These are phyloP conservation scores for Sphaerodactylus townsendi DNA, from an alignment of 2,113 vertebrate species.

Conservation along the genomic window DNA sequence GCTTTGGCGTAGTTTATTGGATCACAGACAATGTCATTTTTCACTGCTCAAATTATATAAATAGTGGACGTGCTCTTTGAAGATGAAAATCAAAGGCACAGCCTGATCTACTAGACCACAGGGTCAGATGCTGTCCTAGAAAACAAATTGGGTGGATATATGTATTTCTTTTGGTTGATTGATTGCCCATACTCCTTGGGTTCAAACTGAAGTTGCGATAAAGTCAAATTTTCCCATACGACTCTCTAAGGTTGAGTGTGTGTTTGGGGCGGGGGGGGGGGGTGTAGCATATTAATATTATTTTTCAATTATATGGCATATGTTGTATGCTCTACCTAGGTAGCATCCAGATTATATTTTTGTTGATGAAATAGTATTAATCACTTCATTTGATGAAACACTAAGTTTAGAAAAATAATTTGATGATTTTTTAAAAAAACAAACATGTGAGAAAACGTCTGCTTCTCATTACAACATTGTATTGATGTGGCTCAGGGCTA, in stretches of 20 bases:
- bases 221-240: background rate
- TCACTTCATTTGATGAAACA: slow-evolving; percentile 36
- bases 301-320: too few relatives aligned
- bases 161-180: background rate
- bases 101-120: background rate
- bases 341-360: slow-evolving; percentile 25
- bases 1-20: background rate
- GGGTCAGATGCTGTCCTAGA: background rate
- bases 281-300: background rate
- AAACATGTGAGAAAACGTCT: slow-evolving; percentile 43
- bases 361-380: slow-evolving; percentile 47
- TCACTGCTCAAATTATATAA: background rate
- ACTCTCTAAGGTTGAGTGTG: background rate
- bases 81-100: fast-evolving
- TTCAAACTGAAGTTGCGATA: background rate
- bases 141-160: background rate
- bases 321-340: background rate
- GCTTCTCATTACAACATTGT: slow-evolving; percentile 60
- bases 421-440: slow-evolving; percentile 32
- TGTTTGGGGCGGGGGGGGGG: background rate
- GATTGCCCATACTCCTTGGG: background rate
- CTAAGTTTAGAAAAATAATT: slow-evolving; percentile 41
- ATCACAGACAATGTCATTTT: background rate
- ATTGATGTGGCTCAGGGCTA: slow-evolving; percentile 67
- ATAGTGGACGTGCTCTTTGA: background rate